Conservation (phyloP, 2,888 invertebrate genomes). For the Blastobasis lacticolella region DNA sequence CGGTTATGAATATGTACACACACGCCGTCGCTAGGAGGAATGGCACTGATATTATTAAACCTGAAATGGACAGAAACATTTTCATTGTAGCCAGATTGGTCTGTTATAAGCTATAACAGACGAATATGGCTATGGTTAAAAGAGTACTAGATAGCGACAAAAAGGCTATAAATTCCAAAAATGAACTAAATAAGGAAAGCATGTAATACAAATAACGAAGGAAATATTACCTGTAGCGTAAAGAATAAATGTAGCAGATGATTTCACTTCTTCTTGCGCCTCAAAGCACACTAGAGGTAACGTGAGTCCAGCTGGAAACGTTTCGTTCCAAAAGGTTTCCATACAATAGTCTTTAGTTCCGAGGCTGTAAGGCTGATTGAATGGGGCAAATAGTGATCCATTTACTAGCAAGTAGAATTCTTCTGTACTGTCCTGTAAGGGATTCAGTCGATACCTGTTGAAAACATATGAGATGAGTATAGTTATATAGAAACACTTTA, state of each 20-base stretch:
- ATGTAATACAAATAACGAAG: constrained; percentile 6
- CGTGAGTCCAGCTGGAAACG: constrained; percentile 58
- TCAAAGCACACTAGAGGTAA: constrained; percentile 72
- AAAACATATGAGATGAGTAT: constrained; percentile 9
- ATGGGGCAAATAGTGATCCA: constrained; percentile 73
- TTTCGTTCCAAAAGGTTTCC: constrained; percentile 69
- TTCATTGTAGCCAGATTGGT: constrained; percentile 4
- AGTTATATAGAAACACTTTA: not conserved
- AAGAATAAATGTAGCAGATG: constrained; percentile 49
- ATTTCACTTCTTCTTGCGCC: constrained; percentile 41
- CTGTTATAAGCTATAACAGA: no score
- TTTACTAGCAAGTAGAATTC: constrained; percentile 74
- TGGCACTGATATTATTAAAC: constrained; percentile 67
- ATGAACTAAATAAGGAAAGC: not conserved
- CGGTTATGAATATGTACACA: constrained; percentile 64
- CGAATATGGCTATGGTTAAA: no score
- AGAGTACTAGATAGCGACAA: no score
- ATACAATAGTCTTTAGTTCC: constrained; percentile 74
- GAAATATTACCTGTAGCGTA: constrained; percentile 50
- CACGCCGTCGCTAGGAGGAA: constrained; percentile 66
- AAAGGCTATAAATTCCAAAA: no score
- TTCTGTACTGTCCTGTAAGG: constrained; percentile 58
- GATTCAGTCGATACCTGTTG: constrained; percentile 71
- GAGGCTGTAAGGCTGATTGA: constrained; percentile 55
- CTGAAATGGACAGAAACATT: constrained; percentile 32